Percentiles rank a stretch among this genome's conserved stretches.
Conservation (phyloP, 2,113 vertebrate genomes). For the Eurypyga helias region DNA sequence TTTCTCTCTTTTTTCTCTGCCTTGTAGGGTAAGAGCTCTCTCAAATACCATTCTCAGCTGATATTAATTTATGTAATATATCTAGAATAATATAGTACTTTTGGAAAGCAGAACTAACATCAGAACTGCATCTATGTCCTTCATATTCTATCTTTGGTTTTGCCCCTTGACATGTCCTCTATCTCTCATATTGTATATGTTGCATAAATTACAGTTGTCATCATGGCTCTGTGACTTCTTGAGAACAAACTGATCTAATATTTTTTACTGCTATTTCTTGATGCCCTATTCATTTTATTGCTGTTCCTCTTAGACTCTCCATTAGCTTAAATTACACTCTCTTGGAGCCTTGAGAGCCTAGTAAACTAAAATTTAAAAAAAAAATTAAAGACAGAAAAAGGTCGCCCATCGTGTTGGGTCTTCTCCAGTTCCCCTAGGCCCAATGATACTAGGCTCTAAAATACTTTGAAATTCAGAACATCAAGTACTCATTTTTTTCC, state of each 20-base stretch:
- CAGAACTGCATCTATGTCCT: neutral
- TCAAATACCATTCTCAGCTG: neutral
- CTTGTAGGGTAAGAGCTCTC: neutral
- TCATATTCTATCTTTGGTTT: neutral
- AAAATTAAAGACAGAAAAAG: neutral
- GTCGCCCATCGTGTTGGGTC: neutral
- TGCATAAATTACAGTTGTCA: neutral
- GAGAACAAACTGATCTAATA: neutral
- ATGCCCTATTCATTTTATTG: neutral
- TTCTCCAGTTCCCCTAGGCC: slow-evolving; percentile 28
- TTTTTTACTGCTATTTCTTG: slow-evolving; percentile 21
- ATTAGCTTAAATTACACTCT: slow-evolving; percentile 40
- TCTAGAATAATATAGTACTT: neutral
- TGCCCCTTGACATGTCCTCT: neutral
- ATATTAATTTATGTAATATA: neutral
- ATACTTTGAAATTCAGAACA: slow-evolving; percentile 56
- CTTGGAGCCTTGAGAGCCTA: neutral
- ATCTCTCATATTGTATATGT: neutral
- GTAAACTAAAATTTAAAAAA: neutral
- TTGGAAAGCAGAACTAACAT: neutral
- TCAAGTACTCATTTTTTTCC: slow-evolving; percentile 55
- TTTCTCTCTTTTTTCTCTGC: neutral
- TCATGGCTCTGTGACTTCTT: neutral
- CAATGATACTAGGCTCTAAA: slow-evolving; percentile 31
- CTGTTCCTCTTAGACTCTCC: neutral